Evolutionary conservation across 2,888 invertebrate species (phyloP), one percentile per base, ranked within the genome.

Genomic region (Habroteleia sp.): DNA sequence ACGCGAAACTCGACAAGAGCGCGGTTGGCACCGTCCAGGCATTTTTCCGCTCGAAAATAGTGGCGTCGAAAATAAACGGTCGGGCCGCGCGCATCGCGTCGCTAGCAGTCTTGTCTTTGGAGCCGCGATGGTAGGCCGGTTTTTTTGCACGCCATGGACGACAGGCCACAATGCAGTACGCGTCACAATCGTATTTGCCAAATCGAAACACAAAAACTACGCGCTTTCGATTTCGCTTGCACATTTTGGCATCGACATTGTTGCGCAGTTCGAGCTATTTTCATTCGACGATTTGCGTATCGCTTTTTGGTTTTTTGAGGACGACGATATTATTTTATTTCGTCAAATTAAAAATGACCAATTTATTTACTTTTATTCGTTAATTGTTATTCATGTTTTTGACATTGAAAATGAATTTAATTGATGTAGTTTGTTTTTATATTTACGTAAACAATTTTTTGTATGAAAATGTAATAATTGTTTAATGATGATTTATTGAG

Each of bases 21-120:
- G 69, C 50, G 56, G 77, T 81, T 82, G 84, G 82, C 82, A 81
- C 54, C 77, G 76, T 46, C 48, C 56, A 69, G 65, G 50, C 72
- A 81, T 82, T 80, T 79, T 78, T 77, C 72, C 25, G 75, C 77
- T 76, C 77, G 63, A 79, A 84, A 71, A 84, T 82, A 84, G 82
- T 68, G 48, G 50, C 48, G 77, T 74, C 80, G 74, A 78, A 84
- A 84, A 84, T 83, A 82, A 74, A 48, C 56, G 35, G 3, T 25
- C 46, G 23, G 31, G 23, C 7, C 39, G 52, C 31, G 48, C 52
- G 50, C 41, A 11, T 48, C 46, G 46, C 60, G 56, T 63, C 48
- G 44, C 46, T 60, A 20, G 48, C 69, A 62, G 74, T 74, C 68
- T 68, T 68, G 56, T 63, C 50, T 63, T 69, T 17, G 63, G 29